phyloP scores from a whole-genome alignment of 1,140 invertebrate species.

The Drosophila melanogaster region Release_6_plus_ISO1_MT NT_033779.5:17292501-17293000 shows the following conservation, averaged over 20 bases:
- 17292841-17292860: constrained; percentile 25
- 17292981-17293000: constrained; percentile 63
- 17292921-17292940: not conserved
- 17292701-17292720: constrained; percentile 8
- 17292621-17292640: not conserved
- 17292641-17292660: not conserved
- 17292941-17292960: not conserved
- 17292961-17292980: constrained; percentile 49
- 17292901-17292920: constrained; percentile 49
- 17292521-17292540: not conserved
- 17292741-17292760: constrained; percentile 19
- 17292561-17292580: not conserved
- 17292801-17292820: constrained; percentile 5
- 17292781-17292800: constrained; percentile 22
- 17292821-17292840: constrained; percentile 11
- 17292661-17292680: constrained; percentile 4
- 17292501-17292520: not conserved
- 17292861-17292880: constrained; percentile 59
- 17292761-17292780: constrained; percentile 33
- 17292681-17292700: constrained; percentile 6
- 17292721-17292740: too few species aligned
- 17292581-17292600: not conserved
- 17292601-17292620: constrained; percentile 1
- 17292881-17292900: constrained; percentile 79
- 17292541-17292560: not conserved